A percentile compares a stretch with the other conserved stretches of the same genome.
These are phyloP conservation scores for Orchestia grillus DNA, from an alignment of 1,140 invertebrate species.

Conservation along the genomic window DNA sequence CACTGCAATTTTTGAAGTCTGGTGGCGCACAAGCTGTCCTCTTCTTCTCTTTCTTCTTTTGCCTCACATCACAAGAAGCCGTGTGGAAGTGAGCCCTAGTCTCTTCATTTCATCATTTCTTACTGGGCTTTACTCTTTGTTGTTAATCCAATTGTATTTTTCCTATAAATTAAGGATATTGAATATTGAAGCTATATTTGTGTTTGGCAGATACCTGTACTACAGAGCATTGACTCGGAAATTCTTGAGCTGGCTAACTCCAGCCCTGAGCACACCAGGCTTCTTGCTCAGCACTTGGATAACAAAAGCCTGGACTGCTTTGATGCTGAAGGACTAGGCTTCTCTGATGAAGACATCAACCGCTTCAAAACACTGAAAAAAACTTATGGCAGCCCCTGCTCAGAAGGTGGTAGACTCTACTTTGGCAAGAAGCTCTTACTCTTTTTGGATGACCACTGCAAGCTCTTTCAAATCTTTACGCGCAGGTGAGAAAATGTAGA, in stretches of 20 bases:
- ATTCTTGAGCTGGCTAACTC: neutral
- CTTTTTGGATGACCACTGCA: neutral
- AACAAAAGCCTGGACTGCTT: neutral
- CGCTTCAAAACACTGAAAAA: neutral
- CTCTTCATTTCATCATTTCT: too few relatives aligned
- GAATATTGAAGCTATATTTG: neutral
- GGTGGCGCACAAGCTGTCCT: too few relatives aligned
- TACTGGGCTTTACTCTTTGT: too few relatives aligned
- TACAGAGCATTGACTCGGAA: neutral
- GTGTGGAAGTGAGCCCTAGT: too few relatives aligned
- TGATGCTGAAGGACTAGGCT: neutral
- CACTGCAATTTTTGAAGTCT: too few relatives aligned
- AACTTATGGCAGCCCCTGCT: neutral
- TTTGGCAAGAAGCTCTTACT: neutral
- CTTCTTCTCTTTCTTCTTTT: too few relatives aligned
- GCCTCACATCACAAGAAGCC: too few relatives aligned
- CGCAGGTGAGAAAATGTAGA: neutral
- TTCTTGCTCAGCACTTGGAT: neutral
- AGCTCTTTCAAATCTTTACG: neutral
- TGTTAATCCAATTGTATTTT: too few relatives aligned
- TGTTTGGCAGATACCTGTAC: neutral
- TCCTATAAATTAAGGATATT: too few relatives aligned
- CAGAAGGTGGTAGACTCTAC: neutral
- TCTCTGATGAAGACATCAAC: neutral
- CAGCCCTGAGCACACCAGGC: neutral